Evolutionary conservation across 2,888 invertebrate genomes (phyloP).

Genomic region (Chrysolina oricalcia): DNA sequence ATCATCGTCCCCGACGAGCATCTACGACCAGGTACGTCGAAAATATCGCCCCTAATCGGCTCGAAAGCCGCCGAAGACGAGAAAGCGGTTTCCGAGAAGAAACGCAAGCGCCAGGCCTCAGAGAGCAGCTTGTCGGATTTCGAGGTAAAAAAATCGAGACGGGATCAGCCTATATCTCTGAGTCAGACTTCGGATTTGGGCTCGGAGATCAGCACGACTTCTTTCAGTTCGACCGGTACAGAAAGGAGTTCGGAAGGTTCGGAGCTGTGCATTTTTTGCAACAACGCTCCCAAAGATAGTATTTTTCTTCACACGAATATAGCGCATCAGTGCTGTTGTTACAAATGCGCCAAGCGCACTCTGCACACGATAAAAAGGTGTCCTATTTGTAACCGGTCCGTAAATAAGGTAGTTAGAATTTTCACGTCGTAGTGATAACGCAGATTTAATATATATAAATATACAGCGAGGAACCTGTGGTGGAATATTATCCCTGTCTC

Average conservation of each 20-base stretch:
- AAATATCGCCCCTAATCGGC: not conserved
- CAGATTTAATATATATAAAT: slow-evolving; percentile 25
- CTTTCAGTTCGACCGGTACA: slow-evolving; percentile 32
- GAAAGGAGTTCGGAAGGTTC: slow-evolving; percentile 38
- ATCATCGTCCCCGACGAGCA: slow-evolving; percentile 66
- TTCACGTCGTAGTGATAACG: slow-evolving; percentile 65
- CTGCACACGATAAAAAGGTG: slow-evolving; percentile 79
- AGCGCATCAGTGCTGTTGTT: slow-evolving; percentile 82
- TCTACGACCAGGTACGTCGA: slow-evolving; percentile 49
- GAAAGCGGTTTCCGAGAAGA: not conserved
- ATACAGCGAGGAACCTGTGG: too few species aligned
- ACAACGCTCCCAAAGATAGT: slow-evolving; percentile 78
- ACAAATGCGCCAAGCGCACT: slow-evolving; percentile 79
- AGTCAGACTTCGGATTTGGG: slow-evolving; percentile 52
- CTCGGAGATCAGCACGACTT: slow-evolving; percentile 46
- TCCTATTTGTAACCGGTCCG: slow-evolving; percentile 81
- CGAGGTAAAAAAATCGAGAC: slow-evolving; percentile 56
- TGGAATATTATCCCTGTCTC: too few species aligned
- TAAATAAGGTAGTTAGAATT: slow-evolving; percentile 79
- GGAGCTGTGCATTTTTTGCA: slow-evolving; percentile 77
- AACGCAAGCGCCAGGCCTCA: slow-evolving; percentile 59
- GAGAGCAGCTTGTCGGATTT: slow-evolving; percentile 64
- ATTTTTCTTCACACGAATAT: slow-evolving; percentile 80
- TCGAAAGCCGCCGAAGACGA: slow-evolving; percentile 14
- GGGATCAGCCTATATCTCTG: slow-evolving; percentile 26